Percentiles rank a stretch among this genome's conserved stretches.
phyloP scores from a whole-genome alignment of 2,797 vertebrate species.

The Iguana delicatissima region DNA sequence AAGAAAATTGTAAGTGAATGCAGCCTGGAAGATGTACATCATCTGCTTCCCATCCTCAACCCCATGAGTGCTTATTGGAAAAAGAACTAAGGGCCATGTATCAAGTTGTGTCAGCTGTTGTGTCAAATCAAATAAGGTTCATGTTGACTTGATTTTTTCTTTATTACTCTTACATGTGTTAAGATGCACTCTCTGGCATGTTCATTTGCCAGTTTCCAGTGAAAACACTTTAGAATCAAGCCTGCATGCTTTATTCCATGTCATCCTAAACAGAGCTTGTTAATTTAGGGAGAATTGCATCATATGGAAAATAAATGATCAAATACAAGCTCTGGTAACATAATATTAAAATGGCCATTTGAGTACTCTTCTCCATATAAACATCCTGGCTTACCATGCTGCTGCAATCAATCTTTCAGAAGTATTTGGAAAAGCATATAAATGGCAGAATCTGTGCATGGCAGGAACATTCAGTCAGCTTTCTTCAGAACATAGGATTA shows the following conservation, averaged over 20 bases:
- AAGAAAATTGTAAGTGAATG: neutral
- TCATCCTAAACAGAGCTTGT: neutral
- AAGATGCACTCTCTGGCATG: neutral
- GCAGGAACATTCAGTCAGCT: neutral
- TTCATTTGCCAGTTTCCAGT: neutral
- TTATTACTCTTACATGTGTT: constrained; percentile 13
- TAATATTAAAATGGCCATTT: neutral
- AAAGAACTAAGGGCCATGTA: constrained; percentile 17
- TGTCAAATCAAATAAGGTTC: neutral
- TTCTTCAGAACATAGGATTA: neutral
- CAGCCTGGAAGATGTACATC: neutral
- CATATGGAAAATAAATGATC: neutral
- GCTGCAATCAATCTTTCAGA: neutral
- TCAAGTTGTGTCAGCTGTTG: constrained; percentile 1
- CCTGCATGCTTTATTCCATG: neutral
- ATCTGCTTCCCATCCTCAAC: neutral
- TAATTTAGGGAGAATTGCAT: neutral
- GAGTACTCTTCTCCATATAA: neutral
- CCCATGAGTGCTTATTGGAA: neutral
- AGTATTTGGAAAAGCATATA: neutral
- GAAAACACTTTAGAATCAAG: neutral
- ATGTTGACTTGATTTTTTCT: neutral
- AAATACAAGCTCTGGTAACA: neutral
- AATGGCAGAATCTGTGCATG: neutral
- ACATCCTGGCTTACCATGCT: neutral